phyloP scores from a whole-genome alignment of 2,797 vertebrate genomes.

The Moxostoma hubbsi region DNA sequence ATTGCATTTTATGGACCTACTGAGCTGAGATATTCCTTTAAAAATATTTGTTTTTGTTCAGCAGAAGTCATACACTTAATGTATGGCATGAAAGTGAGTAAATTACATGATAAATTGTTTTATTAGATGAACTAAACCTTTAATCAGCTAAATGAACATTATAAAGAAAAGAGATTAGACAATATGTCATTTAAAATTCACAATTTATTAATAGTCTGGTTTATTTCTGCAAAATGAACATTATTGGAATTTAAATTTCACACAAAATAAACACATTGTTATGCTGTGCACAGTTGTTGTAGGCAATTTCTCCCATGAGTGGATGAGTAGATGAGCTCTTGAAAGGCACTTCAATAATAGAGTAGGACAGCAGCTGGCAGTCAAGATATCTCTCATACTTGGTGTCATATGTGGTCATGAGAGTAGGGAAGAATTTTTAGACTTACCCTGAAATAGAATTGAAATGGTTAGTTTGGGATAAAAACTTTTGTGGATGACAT shows the following conservation, averaged over 20 bases:
- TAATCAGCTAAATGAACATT: not conserved
- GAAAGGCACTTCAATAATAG: slow-evolving; percentile 27
- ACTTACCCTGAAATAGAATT: slow-evolving; percentile 65
- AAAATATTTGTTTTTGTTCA: too few relatives aligned
- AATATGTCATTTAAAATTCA: not conserved
- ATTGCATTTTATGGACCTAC: too few relatives aligned
- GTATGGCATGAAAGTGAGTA: too few relatives aligned
- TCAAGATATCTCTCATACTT: slow-evolving; percentile 17
- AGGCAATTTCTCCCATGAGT: not conserved
- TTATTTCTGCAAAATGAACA: not conserved
- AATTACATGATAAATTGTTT: too few relatives aligned
- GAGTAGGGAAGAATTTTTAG: slow-evolving; percentile 35
- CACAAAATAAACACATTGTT: slow-evolving; percentile 6
- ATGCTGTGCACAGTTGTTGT: not conserved
- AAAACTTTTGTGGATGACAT: slow-evolving; percentile 17
- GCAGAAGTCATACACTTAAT: too few relatives aligned
- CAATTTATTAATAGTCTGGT: slow-evolving; percentile 2
- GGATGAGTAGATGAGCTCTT: slow-evolving; percentile 23
- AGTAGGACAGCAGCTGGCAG: slow-evolving; percentile 10
- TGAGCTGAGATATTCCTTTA: too few relatives aligned
- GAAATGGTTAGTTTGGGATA: slow-evolving; percentile 31
- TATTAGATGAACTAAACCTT: not conserved
- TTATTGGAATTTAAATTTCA: not conserved
- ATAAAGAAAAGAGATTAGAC: not conserved
- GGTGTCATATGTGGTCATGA: slow-evolving; percentile 18